Evolutionary conservation across 2,113 vertebrate genomes (phyloP).

Genomic region (Alethe diademata): DNA sequence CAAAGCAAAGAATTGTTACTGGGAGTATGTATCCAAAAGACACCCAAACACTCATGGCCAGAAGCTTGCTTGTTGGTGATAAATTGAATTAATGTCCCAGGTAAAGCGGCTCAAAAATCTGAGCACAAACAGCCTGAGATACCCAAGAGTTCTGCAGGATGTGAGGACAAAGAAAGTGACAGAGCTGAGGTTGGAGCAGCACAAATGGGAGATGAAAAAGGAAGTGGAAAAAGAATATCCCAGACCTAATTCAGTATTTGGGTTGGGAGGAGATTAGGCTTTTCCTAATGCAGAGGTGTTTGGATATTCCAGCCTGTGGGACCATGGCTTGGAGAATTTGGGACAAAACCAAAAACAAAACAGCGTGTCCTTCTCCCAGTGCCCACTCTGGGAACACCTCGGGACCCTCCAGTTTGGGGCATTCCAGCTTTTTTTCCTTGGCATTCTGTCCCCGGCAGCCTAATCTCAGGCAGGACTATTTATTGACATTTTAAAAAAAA

Average conservation of each 20-base stretch:
- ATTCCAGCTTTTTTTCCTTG: background rate
- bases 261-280: conserved; percentile 51
- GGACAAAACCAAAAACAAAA: background rate
- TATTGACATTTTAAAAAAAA: background rate
- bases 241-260: conserved; percentile 44
- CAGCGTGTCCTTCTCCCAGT: background rate
- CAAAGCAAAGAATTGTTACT: background rate
- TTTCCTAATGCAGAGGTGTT: conserved; percentile 37
- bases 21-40: background rate
- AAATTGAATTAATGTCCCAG: background rate
- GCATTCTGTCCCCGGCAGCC: background rate
- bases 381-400: background rate
- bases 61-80: background rate
- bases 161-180: conserved; percentile 45
- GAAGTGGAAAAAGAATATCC: background rate
- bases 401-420: background rate
- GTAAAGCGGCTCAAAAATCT: background rate
- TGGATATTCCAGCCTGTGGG: conserved; percentile 17
- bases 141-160: background rate
- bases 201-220: conserved; percentile 33
- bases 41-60: background rate
- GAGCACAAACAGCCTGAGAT: background rate
- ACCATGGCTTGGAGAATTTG: conserved; percentile 13
- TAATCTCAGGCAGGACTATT: background rate
- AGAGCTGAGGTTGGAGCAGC: background rate